Evolutionary conservation across 2,797 vertebrate genomes (phyloP).

Genomic region (Poecilia velifera): DNA sequence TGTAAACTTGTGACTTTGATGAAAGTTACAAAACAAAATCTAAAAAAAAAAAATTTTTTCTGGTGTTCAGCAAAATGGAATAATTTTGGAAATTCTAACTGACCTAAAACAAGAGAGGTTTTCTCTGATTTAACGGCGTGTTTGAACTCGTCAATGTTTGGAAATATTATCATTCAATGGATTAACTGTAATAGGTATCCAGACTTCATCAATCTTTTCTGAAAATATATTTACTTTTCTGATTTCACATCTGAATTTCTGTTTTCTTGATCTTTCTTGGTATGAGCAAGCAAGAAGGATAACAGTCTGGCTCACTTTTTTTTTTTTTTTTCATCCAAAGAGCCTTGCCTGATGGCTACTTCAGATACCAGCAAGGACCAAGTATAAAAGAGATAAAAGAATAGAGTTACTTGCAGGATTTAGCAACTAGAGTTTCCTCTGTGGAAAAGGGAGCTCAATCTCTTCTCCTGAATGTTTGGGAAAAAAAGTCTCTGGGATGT

Average conservation of each 20-base stretch:
- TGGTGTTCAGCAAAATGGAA: background rate
- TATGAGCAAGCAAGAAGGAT: background rate
- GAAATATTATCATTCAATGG: background rate
- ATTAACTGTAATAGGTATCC: background rate
- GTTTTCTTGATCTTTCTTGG: background rate
- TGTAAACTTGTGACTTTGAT: background rate
- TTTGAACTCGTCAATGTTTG: too few relatives aligned
- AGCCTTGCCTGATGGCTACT: background rate
- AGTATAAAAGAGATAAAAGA: background rate
- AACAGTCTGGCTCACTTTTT: background rate
- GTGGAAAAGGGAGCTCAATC: background rate
- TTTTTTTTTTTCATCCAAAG: background rate
- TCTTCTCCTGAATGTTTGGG: background rate
- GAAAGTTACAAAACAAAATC: background rate
- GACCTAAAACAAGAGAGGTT: background rate
- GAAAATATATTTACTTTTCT: background rate
- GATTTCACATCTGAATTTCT: background rate
- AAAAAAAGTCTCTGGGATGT: background rate
- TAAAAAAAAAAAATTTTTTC: background rate
- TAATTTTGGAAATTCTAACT: background rate
- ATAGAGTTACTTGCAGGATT: background rate
- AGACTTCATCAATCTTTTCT: background rate
- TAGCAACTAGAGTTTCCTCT: background rate
- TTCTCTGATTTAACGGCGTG: background rate
- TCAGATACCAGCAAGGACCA: background rate